Evolutionary conservation across 2,797 vertebrate species (phyloP), one percentile per base, ranked within the genome.

Genomic region (Menidia menidia): DNA sequence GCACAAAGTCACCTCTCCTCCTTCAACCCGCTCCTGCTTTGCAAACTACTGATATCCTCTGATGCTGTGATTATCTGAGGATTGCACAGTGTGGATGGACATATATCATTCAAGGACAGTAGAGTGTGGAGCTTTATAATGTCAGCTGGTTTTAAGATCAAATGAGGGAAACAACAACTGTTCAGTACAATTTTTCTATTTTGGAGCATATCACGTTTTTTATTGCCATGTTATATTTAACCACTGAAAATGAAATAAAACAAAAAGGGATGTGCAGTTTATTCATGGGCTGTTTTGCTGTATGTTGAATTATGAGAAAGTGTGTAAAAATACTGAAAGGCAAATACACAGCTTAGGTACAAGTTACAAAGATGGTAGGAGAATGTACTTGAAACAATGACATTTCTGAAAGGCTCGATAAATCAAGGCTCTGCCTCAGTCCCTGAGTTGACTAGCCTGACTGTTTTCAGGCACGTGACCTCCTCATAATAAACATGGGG

Each of bases 1-100:
- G 87, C 86, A 85, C 78, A 87, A 84, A 72, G 35, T 60, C 81
- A 90, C 84, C 84, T 86, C 78, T 77, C 44, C 60, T 53, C 53
- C 58, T 52, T 77, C 71, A 79, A 71, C 50, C 42, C 14, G 12
- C 62, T 68, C 14, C 64, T 42, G 70, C 73, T 58, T 74, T 31
- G 41, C 64, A 56, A 77, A 68, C 71, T 47, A 39, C 74, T 76
- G 70, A 86, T 81, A 82, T 69, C 64, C 42, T 18, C 70, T 59
- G 71, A 85, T 45, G 70, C 77, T 75, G 71, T 77, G 80, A 86
- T 89, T 85, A 74, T 61, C 59, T 73, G 79, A 75, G 64, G 60
- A 77, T 52, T 77, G 75, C 60, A 32, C 50, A 61, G 56, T 9
- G 74, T 1, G 2, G 35, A 10, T 50, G 62, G 68, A 68, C 56